Conservation (phyloP, 2,113 vertebrate species). For the Leptobrachium leishanense region DNA sequence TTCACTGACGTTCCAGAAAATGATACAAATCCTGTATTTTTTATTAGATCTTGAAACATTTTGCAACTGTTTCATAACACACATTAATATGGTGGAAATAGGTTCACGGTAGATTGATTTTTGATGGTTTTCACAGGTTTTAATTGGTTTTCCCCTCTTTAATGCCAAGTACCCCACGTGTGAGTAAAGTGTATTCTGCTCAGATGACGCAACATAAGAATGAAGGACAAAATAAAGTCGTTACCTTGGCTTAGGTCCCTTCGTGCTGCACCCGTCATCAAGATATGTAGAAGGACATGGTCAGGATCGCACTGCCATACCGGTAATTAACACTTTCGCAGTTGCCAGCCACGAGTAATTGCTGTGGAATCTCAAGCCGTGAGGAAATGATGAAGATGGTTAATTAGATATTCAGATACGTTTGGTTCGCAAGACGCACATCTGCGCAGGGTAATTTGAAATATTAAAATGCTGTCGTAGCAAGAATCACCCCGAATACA, state of each 20-base stretch:
- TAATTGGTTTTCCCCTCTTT: too few relatives aligned
- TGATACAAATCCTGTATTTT: too few relatives aligned
- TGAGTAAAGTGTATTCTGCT: too few relatives aligned
- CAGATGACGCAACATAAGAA: background rate
- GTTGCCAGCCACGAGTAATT: conserved; percentile 35
- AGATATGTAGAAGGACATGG: conserved; percentile 22
- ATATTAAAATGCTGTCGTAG: conserved; percentile 3
- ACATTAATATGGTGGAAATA: too few relatives aligned
- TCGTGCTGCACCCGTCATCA: background rate
- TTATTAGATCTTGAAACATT: too few relatives aligned
- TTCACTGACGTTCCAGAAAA: too few relatives aligned
- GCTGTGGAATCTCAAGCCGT: conserved; percentile 21
- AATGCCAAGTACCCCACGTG: too few relatives aligned
- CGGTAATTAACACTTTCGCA: conserved; percentile 39
- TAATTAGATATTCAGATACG: conserved; percentile 42
- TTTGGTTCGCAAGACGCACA: conserved; percentile 13
- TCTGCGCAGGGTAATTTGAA: conserved; percentile 24
- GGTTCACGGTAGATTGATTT: too few relatives aligned
- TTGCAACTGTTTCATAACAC: too few relatives aligned
- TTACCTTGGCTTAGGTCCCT: conserved; percentile 12
- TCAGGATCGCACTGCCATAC: conserved; percentile 6
- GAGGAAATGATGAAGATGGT: conserved; percentile 26
- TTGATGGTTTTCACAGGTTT: too few relatives aligned
- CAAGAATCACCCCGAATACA: background rate
- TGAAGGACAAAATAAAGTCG: conserved; percentile 1